These are phyloP conservation scores for Macquaria ambigua DNA, from an alignment of 2,113 vertebrate species.

Conservation along the genomic window DNA sequence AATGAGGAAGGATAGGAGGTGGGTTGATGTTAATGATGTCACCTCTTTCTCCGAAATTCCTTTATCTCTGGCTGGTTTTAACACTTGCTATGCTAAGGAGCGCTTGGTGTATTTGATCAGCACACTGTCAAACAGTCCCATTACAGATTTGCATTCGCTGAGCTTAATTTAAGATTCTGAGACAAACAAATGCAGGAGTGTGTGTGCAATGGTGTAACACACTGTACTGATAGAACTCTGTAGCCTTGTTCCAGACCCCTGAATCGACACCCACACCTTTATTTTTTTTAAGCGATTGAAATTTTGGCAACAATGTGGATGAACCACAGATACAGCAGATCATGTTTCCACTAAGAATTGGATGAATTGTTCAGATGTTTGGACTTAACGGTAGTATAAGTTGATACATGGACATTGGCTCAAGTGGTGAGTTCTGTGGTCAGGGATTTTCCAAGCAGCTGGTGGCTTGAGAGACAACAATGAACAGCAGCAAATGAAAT, in stretches of 20 bases:
- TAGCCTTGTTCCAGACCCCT: background rate
- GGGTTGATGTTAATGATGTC: constrained; percentile 29
- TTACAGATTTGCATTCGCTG: background rate
- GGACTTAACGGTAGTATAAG: too few relatives aligned
- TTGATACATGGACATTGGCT: background rate
- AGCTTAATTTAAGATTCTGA: background rate
- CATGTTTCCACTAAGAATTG: background rate
- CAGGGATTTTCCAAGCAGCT: background rate
- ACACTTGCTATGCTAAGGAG: background rate
- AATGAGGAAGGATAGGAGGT: constrained; percentile 19
- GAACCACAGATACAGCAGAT: background rate
- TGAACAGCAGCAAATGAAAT: too few relatives aligned
- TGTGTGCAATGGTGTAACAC: background rate
- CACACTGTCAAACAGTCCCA: background rate
- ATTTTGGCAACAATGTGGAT: background rate
- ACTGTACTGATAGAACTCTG: background rate
- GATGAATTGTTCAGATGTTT: background rate
- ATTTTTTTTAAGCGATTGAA: background rate
- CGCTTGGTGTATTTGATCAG: background rate
- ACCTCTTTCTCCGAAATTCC: constrained; percentile 1
- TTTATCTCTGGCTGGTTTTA: constrained; percentile 26
- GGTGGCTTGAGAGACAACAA: background rate
- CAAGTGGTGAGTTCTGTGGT: background rate
- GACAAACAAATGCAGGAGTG: background rate
- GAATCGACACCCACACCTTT: background rate